Evolutionary conservation across 2,888 invertebrate genomes (phyloP).

Genomic region (Pyrrhosoma nymphula): DNA sequence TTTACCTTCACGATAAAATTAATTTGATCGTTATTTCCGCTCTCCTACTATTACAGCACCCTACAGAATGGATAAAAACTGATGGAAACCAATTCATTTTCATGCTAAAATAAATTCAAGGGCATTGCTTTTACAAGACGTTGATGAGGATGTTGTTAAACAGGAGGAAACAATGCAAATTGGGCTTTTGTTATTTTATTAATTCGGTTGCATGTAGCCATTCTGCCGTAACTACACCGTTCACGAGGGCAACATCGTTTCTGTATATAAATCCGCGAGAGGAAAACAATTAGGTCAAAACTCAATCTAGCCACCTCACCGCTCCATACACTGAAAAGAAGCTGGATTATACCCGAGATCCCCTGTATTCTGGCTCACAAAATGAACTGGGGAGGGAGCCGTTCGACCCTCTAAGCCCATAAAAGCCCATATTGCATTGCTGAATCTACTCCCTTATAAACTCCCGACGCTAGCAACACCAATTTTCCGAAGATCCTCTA

Average conservation of each 20-base stretch:
- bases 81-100: no score
- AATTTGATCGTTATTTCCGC: no score
- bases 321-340: background rate
- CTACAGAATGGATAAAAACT: no score
- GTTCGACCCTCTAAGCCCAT: no score
- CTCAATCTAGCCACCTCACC: background rate
- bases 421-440: no score
- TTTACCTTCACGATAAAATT: no score
- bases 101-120: no score
- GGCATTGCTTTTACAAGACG: background rate
- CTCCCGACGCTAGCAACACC: no score
- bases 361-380: background rate
- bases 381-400: background rate
- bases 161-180: background rate
- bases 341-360: background rate
- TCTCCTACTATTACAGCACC: no score
- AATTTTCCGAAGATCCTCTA: no score
- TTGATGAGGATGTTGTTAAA: background rate
- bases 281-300: conserved; percentile 11
- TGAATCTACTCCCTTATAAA: no score
- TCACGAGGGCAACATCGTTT: background rate
- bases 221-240: background rate
- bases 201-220: background rate
- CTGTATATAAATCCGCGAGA: background rate
- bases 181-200: background rate